Conservation (phyloP, 2,888 invertebrate species). For the Diabrotica balteata region DNA sequence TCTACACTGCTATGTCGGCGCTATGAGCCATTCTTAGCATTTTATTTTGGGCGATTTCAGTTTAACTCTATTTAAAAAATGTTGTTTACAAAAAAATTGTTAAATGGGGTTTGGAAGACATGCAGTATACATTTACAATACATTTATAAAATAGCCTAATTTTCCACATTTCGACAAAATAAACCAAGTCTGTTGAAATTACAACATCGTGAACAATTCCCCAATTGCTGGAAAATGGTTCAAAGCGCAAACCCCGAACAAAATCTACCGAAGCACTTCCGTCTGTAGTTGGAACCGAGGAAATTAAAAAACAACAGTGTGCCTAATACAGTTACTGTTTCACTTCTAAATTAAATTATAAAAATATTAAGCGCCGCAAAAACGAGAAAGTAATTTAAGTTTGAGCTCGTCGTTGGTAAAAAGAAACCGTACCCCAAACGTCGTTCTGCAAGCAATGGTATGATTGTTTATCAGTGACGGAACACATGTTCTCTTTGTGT, state of each 20-base stretch:
- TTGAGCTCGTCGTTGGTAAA: neutral
- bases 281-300: neutral
- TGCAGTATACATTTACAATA: too few species aligned
- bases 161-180: too few species aligned
- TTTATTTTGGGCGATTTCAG: too few species aligned
- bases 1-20: too few species aligned
- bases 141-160: too few species aligned
- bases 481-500: too few species aligned
- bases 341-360: conserved; percentile 12
- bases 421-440: neutral
- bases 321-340: conserved; percentile 4
- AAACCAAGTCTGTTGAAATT: too few species aligned
- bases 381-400: conserved; percentile 5
- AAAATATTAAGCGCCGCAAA: neutral
- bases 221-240: neutral
- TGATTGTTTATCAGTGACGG: too few species aligned
- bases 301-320: conserved; percentile 9
- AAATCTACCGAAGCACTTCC: conserved; percentile 1
- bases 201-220: neutral
- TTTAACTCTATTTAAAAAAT: too few species aligned
- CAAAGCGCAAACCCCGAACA: neutral
- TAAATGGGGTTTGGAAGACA: too few species aligned
- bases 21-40: too few species aligned
- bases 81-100: too few species aligned
- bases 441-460: neutral